Percentiles rank a stretch among this genome's conserved stretches.
These are phyloP conservation scores for Spizella passerina DNA, from an alignment of 2,797 vertebrate genomes.

Conservation along the genomic window DNA sequence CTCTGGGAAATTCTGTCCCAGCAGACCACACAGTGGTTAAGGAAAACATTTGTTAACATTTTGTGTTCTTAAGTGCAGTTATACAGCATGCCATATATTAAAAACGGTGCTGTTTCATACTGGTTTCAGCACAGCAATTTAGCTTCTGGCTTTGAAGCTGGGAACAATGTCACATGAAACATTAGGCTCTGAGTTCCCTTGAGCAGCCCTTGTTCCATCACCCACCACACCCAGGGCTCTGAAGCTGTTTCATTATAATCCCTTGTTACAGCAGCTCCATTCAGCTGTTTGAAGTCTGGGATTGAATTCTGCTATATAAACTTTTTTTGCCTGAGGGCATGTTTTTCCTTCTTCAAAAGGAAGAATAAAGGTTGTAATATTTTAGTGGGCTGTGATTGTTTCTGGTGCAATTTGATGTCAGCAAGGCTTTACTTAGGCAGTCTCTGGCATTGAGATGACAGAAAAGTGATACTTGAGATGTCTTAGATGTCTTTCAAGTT, in stretches of 20 bases:
- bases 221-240: background rate
- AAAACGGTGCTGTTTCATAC: background rate
- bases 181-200: background rate
- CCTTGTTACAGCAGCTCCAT: background rate
- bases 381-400: background rate
- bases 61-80: background rate
- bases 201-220: background rate
- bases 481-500: background rate
- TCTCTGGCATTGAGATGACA: background rate
- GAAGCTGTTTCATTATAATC: slow-evolving; percentile 1
- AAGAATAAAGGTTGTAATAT: background rate
- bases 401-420: background rate
- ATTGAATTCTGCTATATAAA: background rate
- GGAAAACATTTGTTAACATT: slow-evolving; percentile 7
- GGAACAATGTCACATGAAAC: background rate
- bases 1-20: background rate
- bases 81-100: background rate
- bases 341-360: slow-evolving; percentile 25
- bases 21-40: background rate
- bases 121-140: background rate
- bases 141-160: background rate
- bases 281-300: slow-evolving; percentile 29
- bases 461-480: background rate
- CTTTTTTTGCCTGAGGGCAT: background rate
- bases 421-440: background rate